Conservation (phyloP, 2,113 vertebrate species). For the Pygoscelis antarcticus region DNA sequence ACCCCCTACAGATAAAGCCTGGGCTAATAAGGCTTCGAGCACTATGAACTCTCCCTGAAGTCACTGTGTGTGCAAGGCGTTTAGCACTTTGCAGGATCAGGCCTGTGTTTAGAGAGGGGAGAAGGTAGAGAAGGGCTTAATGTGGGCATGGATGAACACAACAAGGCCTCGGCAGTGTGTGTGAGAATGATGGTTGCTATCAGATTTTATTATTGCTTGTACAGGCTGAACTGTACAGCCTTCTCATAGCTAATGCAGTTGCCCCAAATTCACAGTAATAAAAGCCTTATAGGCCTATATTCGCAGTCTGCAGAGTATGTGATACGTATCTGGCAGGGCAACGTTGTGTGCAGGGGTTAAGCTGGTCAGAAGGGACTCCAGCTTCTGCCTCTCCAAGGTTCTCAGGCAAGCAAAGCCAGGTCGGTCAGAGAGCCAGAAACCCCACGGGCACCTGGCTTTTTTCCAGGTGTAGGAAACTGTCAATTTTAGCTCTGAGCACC, state of each 20-base stretch:
- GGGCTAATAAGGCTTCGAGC: constrained; percentile 39
- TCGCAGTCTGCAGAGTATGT: neutral
- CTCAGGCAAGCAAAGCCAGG: neutral
- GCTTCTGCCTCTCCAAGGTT: neutral
- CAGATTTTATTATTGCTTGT: neutral
- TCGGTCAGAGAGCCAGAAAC: neutral
- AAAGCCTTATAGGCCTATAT: neutral
- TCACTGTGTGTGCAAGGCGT: neutral
- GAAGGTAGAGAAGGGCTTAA: neutral
- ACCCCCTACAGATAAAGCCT: constrained; percentile 31
- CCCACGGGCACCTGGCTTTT: neutral
- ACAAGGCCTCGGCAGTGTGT: neutral
- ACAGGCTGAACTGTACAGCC: neutral
- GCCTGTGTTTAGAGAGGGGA: neutral
- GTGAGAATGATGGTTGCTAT: neutral
- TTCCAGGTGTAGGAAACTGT: neutral
- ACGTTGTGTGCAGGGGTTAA: neutral
- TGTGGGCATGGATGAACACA: neutral
- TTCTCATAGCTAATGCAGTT: neutral
- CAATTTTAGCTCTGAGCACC: neutral
- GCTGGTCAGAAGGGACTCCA: neutral
- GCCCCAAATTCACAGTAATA: neutral
- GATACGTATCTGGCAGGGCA: neutral
- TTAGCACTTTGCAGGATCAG: neutral
- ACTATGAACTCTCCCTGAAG: constrained; percentile 3